phyloP scores from a whole-genome alignment of 2,113 vertebrate species.

The Spea multiplicata region DNA sequence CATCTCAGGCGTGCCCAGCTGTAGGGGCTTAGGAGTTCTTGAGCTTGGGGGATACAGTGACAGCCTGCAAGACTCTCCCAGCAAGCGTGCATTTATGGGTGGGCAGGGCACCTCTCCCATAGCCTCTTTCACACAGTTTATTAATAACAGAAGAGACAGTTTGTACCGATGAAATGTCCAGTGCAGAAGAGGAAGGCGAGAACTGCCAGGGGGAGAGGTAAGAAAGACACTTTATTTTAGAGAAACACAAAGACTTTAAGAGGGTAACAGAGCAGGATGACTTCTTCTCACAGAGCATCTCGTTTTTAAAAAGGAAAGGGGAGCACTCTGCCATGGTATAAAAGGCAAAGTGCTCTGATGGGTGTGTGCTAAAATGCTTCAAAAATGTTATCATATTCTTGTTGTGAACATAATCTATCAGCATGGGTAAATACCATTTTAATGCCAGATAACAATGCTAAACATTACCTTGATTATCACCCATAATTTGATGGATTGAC shows the following conservation, averaged over 20 bases:
- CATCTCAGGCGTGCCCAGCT: slow-evolving; percentile 41
- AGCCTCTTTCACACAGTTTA: slow-evolving; percentile 56
- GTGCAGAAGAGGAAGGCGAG: slow-evolving; percentile 53
- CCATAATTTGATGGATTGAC: too few species aligned
- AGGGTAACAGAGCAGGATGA: too few species aligned
- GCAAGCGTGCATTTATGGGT: slow-evolving; percentile 11
- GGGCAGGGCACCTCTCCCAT: slow-evolving; percentile 40
- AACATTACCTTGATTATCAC: too few species aligned
- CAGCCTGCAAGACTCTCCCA: slow-evolving; percentile 58
- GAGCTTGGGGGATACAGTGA: slow-evolving; percentile 57
- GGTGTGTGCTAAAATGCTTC: too few species aligned
- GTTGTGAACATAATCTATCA: too few species aligned
- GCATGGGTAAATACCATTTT: too few species aligned
- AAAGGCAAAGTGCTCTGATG: too few species aligned
- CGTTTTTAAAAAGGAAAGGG: too few species aligned
- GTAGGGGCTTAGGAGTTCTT: background rate
- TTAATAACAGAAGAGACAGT: slow-evolving; percentile 62
- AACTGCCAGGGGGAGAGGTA: slow-evolving; percentile 65
- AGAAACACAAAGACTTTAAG: background rate
- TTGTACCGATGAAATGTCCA: slow-evolving; percentile 58
- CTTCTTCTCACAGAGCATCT: too few species aligned
- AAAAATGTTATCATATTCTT: too few species aligned
- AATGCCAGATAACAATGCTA: too few species aligned
- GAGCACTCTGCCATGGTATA: too few species aligned
- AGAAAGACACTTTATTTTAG: slow-evolving; percentile 56